Evolutionary conservation across 2,797 vertebrate genomes (phyloP).

Genomic region (Limnodromus scolopaceus): DNA sequence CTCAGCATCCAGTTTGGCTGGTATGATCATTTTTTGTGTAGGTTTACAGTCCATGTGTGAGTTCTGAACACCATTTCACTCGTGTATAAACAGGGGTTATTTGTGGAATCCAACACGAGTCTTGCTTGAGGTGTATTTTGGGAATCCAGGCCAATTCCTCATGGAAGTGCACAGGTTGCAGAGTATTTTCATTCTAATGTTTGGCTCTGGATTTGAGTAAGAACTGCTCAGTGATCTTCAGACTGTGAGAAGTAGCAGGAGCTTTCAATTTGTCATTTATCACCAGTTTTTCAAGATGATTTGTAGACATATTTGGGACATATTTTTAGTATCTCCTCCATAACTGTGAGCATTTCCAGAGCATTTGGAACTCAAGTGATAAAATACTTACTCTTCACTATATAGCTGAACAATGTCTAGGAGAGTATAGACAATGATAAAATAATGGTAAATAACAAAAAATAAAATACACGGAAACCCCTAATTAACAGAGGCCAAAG

Average conservation of each 20-base stretch:
- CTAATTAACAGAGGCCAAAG: background rate
- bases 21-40: background rate
- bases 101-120: background rate
- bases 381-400: background rate
- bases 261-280: background rate
- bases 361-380: background rate
- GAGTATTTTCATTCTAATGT: background rate
- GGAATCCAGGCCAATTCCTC: background rate
- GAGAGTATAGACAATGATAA: background rate
- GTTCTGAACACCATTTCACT: background rate
- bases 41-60: background rate
- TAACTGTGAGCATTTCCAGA: background rate
- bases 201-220: background rate
- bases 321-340: background rate
- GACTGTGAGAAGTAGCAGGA: background rate
- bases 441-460: background rate
- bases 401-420: background rate
- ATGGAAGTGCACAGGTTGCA: background rate
- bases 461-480: rapidly evolving
- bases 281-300: background rate
- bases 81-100: background rate
- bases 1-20: background rate
- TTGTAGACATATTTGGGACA: background rate
- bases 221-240: background rate
- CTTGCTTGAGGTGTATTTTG: background rate